These are phyloP conservation scores for Andrena fulva DNA, from an alignment of 2,888 invertebrate genomes.

Conservation along the genomic window DNA sequence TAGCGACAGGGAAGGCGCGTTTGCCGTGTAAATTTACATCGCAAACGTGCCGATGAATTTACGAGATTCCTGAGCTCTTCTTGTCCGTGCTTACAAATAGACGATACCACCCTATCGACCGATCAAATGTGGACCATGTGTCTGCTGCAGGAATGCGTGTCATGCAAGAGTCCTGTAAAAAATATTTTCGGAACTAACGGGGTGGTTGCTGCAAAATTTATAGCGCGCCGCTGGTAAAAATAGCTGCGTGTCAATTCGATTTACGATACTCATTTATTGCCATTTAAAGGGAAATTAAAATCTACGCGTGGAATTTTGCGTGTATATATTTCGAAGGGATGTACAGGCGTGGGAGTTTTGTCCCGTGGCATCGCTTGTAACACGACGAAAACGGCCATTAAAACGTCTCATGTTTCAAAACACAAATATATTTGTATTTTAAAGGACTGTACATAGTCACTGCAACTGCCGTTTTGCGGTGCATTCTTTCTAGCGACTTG, in stretches of 20 bases:
- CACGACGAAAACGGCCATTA: background rate
- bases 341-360: background rate
- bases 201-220: constrained; percentile 39
- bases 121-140: constrained; percentile 59
- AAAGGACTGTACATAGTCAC: background rate
- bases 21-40: constrained; percentile 77
- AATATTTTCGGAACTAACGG: constrained; percentile 46
- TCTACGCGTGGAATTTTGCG: background rate
- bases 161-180: constrained; percentile 46
- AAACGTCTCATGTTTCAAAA: background rate
- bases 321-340: background rate
- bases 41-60: constrained; percentile 76
- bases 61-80: constrained; percentile 65
- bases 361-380: background rate
- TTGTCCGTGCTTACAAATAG: constrained; percentile 67
- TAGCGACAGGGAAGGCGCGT: constrained; percentile 48
- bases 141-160: constrained; percentile 45
- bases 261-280: constrained; percentile 26
- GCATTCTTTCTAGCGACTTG: too few relatives aligned
- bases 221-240: constrained; percentile 14
- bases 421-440: background rate
- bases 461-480: too few relatives aligned
- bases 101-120: constrained; percentile 51
- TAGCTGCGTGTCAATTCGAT: constrained; percentile 12
- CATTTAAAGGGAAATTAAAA: background rate